Evolutionary conservation across 1,140 invertebrate species (phyloP).

Genomic region (Lepidurus couesii): DNA sequence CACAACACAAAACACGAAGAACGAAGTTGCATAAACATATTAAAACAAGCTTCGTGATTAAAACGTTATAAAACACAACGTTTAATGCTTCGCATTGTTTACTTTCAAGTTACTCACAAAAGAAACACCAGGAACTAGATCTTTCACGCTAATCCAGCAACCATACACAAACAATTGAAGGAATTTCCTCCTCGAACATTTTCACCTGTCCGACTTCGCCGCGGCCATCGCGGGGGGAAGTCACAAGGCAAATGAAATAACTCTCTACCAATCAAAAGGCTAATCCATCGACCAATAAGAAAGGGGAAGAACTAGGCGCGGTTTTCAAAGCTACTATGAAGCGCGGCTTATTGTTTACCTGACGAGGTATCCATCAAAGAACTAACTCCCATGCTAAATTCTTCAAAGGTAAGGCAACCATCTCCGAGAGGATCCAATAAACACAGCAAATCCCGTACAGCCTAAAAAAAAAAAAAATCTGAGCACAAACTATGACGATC

Average conservation of each 20-base stretch:
- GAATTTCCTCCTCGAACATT: constrained; percentile 15
- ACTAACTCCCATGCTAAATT: constrained; percentile 30
- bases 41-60: too few species aligned
- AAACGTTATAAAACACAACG: too few species aligned
- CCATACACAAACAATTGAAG: not conserved
- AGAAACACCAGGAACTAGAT: too few species aligned
- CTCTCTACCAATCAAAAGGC: not conserved
- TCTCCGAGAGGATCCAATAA: constrained; percentile 32
- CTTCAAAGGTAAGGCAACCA: constrained; percentile 31
- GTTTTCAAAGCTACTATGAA: not conserved
- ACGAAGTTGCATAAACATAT: too few species aligned
- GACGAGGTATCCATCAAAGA: constrained; percentile 20
- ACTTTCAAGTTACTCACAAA: too few species aligned
- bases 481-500: not conserved
- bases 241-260: not conserved
- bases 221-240: constrained; percentile 7
- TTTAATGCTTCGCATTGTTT: too few species aligned
- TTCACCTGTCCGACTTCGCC: constrained; percentile 24
- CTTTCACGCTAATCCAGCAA: not conserved
- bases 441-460: constrained; percentile 25
- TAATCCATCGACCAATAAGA: not conserved
- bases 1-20: too few species aligned
- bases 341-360: not conserved
- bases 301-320: not conserved
- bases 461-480: constrained; percentile 15